Base-by-base conservation (phyloP, 2,888 invertebrate genomes). In the Platynereis dumerilii region DNA sequence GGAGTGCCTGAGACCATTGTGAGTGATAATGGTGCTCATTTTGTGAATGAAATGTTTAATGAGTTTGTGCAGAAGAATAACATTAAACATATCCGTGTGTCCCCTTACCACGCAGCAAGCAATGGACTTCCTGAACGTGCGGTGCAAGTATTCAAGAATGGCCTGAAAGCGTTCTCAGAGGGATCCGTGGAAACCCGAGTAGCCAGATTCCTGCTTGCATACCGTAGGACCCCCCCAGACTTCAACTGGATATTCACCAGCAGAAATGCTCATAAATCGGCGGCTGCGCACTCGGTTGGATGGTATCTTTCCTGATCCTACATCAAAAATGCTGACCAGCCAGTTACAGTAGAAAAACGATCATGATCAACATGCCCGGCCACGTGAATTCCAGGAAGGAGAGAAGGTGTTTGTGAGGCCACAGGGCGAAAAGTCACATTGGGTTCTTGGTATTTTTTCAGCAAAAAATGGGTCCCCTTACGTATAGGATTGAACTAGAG, bases 1-100 rank as follows among this genome's bases (percentile, higher is more conserved):
- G 74, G 74, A 45, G 44, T 73, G 12, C 74, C 71, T 20, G 63
- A 71, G 10, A 64, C 60, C 12, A n/a, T 75, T 10, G 71, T 73
- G 1, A 62, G 59, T 7, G 74, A 75, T 52, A 76, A 72, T 67
- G 70, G 64, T 15, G 48, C 70, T 20, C 56, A 55, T 26, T 77
- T 76, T 64, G 64, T 57, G 10, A 67, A 69, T 60, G 60, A 61
- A 3, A 70, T 71, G 53, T 72, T 75, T 52, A 15, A 58, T 15
- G n/a, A 27, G 20, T 74, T 73, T 56, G 60, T 68, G 24, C 26
- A 53, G 34, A n/a, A 60, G 10, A 69, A 69, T 58, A 68, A 69
- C 2, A 74, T 73, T 26, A 12, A 55, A 27, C 70, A 74, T 52
- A 56, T 24, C 7, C 29, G 34, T 2, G 29, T 20, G 10, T 15